phyloP scores from a whole-genome alignment of 2,797 vertebrate species.

The Gallinago stenura region DNA sequence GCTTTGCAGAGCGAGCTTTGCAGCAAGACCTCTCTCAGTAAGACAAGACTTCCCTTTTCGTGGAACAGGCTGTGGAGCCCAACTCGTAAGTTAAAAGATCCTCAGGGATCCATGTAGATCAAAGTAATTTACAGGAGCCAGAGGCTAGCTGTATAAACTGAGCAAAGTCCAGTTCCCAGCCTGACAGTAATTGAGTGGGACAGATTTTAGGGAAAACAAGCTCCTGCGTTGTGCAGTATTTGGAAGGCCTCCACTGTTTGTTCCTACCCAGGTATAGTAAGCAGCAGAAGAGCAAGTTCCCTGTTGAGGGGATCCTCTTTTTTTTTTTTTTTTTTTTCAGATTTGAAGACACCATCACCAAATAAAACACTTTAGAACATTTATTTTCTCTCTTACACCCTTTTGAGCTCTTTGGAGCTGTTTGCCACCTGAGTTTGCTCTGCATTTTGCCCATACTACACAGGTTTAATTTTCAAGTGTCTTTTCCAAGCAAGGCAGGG shows the following conservation, averaged over 20 bases:
- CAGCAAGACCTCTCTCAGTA: neutral
- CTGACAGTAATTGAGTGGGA: conserved; percentile 19
- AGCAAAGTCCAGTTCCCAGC: conserved; percentile 32
- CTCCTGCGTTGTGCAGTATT: neutral
- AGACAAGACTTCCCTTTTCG: neutral
- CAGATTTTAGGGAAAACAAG: conserved; percentile 40
- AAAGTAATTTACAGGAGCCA: conserved; percentile 26
- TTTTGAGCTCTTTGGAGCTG: neutral
- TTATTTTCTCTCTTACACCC: neutral
- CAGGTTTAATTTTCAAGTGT: conserved; percentile 24
- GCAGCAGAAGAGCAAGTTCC: neutral
- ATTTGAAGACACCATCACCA: neutral
- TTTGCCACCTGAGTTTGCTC: neutral
- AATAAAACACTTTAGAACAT: neutral
- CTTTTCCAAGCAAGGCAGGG: conserved; percentile 13
- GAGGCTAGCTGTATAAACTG: conserved; percentile 42
- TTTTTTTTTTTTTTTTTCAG: neutral
- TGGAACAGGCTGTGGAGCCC: neutral
- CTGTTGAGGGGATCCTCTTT: neutral
- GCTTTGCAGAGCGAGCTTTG: neutral
- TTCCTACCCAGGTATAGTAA: neutral
- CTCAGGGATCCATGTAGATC: conserved; percentile 20
- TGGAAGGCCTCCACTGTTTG: neutral
- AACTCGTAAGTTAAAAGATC: neutral
- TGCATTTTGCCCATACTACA: conserved; percentile 2